Evolutionary conservation across 2,797 vertebrate genomes (phyloP), one percentile per base, ranked within the genome.

Genomic region (Cottoperca gobio): DNA sequence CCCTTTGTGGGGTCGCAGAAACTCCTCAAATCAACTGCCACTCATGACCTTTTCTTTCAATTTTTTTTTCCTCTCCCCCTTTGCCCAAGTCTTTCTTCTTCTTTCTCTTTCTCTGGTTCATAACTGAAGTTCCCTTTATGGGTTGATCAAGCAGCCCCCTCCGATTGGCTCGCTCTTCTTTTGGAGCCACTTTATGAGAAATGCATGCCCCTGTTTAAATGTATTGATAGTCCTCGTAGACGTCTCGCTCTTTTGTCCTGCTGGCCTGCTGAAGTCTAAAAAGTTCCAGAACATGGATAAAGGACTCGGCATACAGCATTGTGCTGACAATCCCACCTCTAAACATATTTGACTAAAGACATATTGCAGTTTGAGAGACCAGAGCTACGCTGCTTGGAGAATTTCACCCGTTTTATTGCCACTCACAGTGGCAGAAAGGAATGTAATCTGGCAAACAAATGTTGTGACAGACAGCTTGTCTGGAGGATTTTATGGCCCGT

Each of bases 21-120:
- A 94, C 95, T 96, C 95, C 95, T 96, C 95, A 94, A 95, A 95
- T 95, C 95, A 96, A 93, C 95, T 90, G 92, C 78, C 90, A 89
- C 90, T 87, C 84, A 92, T 94, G 90, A 93, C 90, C 93, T 91
- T 91, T 94, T 94, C 93, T 93, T 92, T 92, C 85, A 89, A 17
- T 72, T 84, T 86, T 94, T 95, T 91, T 89, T 93, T 92, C 83
- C 85, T 88, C 82, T 76, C 86, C 88, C 83, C 86, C 67, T 88
- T 90, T 89, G 81, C 86, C 90, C 85, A 73, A 86, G 89, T 92
- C 91, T 90, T 93, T 93, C 88, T 91, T 91, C 82, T 86, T 91
- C 86, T 86, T 86, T 92, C 90, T 93, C 87, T 92, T 89, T 93
- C 82, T 86, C 73, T 78, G 88, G 90, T 94, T 95, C 94, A 95